Conservation (phyloP, 2,888 invertebrate genomes). For the Apoderus coryli region DNA sequence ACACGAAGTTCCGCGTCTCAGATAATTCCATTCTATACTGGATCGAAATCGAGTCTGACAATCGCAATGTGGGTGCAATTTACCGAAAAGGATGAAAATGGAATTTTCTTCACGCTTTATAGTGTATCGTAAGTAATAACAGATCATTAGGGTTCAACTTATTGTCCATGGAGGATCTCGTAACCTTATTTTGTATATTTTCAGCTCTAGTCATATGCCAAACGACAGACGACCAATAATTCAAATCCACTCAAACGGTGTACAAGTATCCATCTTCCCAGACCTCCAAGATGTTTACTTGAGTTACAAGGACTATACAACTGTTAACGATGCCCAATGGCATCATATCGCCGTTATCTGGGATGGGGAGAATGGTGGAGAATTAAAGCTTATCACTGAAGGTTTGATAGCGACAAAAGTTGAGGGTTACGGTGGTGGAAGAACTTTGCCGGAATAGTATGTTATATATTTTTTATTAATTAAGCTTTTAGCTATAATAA, state of each 20-base stretch:
- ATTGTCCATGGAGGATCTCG: too few relatives aligned
- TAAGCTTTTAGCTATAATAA: conserved; percentile 1
- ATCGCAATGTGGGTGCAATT: conserved; percentile 96
- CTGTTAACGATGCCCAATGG: conserved; percentile 93
- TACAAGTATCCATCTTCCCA: conserved; percentile 78
- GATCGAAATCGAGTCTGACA: conserved; percentile 63
- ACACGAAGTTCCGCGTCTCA: conserved; percentile 83
- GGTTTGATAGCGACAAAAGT: conserved; percentile 87
- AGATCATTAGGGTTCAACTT: neutral
- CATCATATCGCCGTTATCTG: conserved; percentile 92
- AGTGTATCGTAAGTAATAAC: conserved; percentile 55
- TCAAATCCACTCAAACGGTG: conserved; percentile 87
- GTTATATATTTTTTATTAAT: conserved; percentile 25
- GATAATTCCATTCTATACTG: conserved; percentile 78
- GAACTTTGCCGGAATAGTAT: conserved; percentile 70
- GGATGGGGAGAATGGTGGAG: conserved; percentile 76
- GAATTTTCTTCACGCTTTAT: conserved; percentile 87
- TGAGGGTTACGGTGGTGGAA: conserved; percentile 75
- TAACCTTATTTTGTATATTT: too few relatives aligned
- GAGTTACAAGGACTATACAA: conserved; percentile 81
- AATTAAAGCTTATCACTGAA: conserved; percentile 85
- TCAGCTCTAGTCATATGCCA: conserved; percentile 65
- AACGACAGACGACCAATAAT: conserved; percentile 65
- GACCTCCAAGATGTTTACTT: conserved; percentile 81
- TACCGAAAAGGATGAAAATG: conserved; percentile 78